Evolutionary conservation across 2,113 vertebrate genomes (phyloP).

Genomic region (Tinamus guttatus): DNA sequence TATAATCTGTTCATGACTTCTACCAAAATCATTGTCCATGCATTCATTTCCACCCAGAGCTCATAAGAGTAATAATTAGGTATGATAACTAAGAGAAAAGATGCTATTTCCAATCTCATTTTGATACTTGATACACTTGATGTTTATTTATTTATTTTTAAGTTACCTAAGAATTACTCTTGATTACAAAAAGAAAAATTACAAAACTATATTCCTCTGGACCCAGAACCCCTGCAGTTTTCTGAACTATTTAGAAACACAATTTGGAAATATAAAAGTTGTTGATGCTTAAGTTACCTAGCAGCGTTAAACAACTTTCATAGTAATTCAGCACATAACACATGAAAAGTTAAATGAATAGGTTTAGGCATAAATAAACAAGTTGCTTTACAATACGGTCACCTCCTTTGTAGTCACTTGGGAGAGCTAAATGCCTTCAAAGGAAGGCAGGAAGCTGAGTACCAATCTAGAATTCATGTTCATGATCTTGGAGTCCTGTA

Average conservation of each 20-base stretch:
- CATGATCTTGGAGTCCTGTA: background rate
- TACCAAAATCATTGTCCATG: background rate
- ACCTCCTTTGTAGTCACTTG: background rate
- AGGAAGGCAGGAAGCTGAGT: background rate
- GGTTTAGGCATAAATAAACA: background rate
- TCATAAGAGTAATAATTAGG: background rate
- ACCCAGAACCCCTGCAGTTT: background rate
- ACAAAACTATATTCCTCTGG: background rate
- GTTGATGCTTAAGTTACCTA: background rate
- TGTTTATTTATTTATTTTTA: background rate
- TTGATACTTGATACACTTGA: background rate
- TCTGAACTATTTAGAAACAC: constrained; percentile 21
- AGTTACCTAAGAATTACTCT: background rate
- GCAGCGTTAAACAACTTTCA: background rate
- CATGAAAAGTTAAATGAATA: background rate
- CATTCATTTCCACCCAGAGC: background rate
- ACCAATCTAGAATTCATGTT: background rate
- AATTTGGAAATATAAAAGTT: background rate
- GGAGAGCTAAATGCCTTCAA: background rate
- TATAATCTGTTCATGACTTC: background rate
- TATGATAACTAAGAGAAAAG: background rate
- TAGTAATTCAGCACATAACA: background rate
- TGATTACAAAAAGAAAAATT: background rate
- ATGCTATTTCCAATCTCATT: background rate
- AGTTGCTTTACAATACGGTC: background rate